Conservation (phyloP, 2,888 invertebrate species). For the Ennomos fuscantarius region DNA sequence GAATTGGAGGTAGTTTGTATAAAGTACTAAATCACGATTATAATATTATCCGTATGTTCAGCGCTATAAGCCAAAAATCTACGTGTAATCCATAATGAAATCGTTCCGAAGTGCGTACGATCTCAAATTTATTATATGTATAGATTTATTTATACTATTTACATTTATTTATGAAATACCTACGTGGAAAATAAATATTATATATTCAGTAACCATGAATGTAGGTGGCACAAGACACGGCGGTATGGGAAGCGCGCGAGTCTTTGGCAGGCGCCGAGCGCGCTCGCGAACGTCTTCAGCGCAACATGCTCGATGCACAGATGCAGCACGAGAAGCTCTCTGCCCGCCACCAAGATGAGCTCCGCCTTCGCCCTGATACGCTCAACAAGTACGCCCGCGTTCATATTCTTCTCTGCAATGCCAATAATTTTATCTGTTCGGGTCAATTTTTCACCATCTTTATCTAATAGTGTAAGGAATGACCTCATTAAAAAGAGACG, state of each 20-base stretch:
- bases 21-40: no score
- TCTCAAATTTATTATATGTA: no score
- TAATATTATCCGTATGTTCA: no score
- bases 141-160: conserved; percentile 17
- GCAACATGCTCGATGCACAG: conserved; percentile 75
- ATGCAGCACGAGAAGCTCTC: conserved; percentile 75
- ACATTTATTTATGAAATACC: background rate
- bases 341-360: conserved; percentile 67
- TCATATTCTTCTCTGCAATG: background rate
- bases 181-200: background rate
- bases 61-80: no score
- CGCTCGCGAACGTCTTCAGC: conserved; percentile 70
- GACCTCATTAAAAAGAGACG: no score
- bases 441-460: background rate
- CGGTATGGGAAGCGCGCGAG: conserved; percentile 73
- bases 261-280: conserved; percentile 62
- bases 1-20: no score
- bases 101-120: no score
- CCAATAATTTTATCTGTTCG: background rate
- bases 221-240: conserved; percentile 74
- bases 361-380: conserved; percentile 68
- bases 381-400: conserved; percentile 60
- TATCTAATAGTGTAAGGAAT: background rate
- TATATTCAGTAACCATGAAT: background rate
- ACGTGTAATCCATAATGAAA: no score